These are phyloP conservation scores for Aquatica leii DNA, from an alignment of 2,888 invertebrate genomes.

Conservation along the genomic window DNA sequence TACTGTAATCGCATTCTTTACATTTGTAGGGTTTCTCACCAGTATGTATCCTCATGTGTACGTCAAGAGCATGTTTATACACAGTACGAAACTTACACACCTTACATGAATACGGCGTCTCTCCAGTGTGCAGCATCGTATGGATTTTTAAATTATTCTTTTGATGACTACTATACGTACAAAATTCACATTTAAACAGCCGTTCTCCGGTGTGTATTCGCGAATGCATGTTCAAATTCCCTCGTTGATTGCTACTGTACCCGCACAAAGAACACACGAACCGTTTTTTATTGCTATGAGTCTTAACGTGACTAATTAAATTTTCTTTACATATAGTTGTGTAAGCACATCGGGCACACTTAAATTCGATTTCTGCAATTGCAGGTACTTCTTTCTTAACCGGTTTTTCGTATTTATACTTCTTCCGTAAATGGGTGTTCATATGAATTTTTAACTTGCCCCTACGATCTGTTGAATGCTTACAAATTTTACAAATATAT, in stretches of 20 bases:
- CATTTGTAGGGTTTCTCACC: conserved; percentile 7
- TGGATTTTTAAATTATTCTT: conserved; percentile 8
- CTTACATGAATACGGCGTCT: conserved; percentile 5
- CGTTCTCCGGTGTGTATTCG: conserved; percentile 4
- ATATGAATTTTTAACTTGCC: conserved; percentile 5
- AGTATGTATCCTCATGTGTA: conserved; percentile 18
- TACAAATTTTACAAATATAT: conserved; percentile 1
- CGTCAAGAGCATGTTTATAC: conserved; percentile 27
- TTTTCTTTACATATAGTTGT: not conserved
- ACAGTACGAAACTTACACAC: conserved; percentile 1
- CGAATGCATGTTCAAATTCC: conserved; percentile 2
- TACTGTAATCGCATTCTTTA: conserved; percentile 2
- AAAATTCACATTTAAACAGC: conserved; percentile 1
- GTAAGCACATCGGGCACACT: not conserved
- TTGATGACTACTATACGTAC: not conserved
- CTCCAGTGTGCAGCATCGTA: not conserved
- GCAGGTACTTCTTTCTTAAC: not conserved
- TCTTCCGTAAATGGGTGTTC: not conserved
- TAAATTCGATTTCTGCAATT: not conserved
- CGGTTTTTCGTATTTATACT: not conserved
- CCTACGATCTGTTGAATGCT: conserved; percentile 1
- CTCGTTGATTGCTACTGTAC: conserved; percentile 9
- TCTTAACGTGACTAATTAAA: not conserved
- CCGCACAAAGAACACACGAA: conserved; percentile 8
- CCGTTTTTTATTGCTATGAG: not conserved